Conservation (phyloP, 2,113 vertebrate species). For the Notothenia rossii region DNA sequence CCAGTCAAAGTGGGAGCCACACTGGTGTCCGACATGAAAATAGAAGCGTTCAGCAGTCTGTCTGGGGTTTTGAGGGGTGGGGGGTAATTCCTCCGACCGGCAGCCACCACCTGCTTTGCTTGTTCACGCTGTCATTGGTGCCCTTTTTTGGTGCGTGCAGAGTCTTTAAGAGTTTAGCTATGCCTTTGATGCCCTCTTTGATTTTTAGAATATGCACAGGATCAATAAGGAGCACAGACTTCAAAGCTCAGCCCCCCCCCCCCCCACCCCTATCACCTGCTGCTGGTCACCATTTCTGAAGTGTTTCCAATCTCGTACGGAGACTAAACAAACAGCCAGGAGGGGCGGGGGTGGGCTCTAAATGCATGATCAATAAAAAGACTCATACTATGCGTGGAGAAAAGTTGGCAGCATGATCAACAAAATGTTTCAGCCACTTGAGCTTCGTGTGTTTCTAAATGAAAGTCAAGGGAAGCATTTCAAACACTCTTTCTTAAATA, state of each 20-base stretch:
- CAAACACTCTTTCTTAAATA: constrained; percentile 33
- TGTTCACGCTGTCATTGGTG: constrained; percentile 83
- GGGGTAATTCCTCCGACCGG: constrained; percentile 69
- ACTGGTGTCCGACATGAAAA: constrained; percentile 72
- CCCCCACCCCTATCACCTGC: constrained; percentile 80
- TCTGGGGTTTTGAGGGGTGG: constrained; percentile 55
- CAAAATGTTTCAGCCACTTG: constrained; percentile 31
- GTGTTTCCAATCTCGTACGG: constrained; percentile 85
- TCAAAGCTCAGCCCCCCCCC: constrained; percentile 86
- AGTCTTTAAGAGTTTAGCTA: constrained; percentile 85
- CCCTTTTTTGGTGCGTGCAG: constrained; percentile 76
- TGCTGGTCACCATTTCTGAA: constrained; percentile 90
- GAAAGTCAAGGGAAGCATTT: constrained; percentile 28
- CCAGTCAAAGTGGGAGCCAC: constrained; percentile 66
- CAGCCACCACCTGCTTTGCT: constrained; percentile 85
- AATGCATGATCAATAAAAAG: constrained; percentile 71
- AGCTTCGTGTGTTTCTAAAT: constrained; percentile 22
- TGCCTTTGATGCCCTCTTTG: constrained; percentile 87
- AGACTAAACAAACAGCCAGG: constrained; percentile 75
- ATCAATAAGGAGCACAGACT: constrained; percentile 85
- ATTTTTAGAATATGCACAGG: constrained; percentile 87
- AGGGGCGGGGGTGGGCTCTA: constrained; percentile 50
- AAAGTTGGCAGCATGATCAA: constrained; percentile 50
- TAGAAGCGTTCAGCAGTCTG: constrained; percentile 68
- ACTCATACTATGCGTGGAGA: constrained; percentile 46